Evolutionary conservation across 2,888 invertebrate genomes (phyloP), one percentile per base, ranked within the genome.

Genomic region (Macaria notata): DNA sequence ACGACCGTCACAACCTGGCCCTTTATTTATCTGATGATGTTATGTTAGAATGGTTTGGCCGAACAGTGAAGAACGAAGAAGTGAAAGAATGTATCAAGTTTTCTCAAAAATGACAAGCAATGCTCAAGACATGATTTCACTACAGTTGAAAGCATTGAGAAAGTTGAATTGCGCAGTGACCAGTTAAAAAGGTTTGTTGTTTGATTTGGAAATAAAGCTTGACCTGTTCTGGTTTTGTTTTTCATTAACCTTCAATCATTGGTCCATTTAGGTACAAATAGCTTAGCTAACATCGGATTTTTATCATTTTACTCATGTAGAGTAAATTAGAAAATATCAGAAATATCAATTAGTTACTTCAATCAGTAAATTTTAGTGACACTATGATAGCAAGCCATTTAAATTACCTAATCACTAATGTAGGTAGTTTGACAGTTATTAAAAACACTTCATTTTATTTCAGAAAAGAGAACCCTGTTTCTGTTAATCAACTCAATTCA

Each of bases 1-100:
- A 90, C 73, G 87, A 93, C 45, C 78, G 92, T 9, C 81, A 86
- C 45, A 92, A 88, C 59, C 66, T 93, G 1, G 79, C 86, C 5
- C 69, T 92, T 33, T 92, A 92, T 66, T 68, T 93, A 31, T 85
- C 92, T 19, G 91, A 93, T 61, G 86, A 93, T 71, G 87, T 93
- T 1, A 76, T 87, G 1, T 78, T 94, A 3, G 93, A 94, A 74
- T 94, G 94, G 94, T 94, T 94, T 75, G 94, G 94, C 0, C 85
- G 92, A 52, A 93, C 93, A 8, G 85, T 94, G 5, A 93, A 86
- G 72, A 93, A 93, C 0, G 92, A n/a, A n/a, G n/a, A n/a, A n/a
- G n/a, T n/a, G 91, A 62, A 92, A 90, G 72, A 93, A 93, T 70
- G 93, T 94, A 0, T 76, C 88, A 2, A 78, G 86, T 4, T 94